A percentile compares a stretch with the other conserved stretches of the same genome.
These are phyloP conservation scores for Drosophila pachea DNA, from an alignment of 1,140 invertebrate genomes.

Conservation along the genomic window DNA sequence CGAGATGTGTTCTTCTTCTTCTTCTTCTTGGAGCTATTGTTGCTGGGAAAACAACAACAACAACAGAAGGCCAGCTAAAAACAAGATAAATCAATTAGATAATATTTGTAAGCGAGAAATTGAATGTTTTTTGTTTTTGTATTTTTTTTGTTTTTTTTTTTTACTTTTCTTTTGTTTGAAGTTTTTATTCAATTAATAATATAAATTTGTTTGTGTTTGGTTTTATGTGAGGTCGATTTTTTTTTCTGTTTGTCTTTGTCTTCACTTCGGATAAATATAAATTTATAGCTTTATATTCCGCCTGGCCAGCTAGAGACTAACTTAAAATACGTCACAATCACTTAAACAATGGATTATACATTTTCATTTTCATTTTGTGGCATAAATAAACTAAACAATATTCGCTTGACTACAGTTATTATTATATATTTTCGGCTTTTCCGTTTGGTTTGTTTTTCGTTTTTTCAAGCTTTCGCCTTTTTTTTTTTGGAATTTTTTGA, in stretches of 20 bases:
- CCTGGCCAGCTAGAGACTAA: conserved; percentile 8
- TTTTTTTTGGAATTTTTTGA: conserved; percentile 39
- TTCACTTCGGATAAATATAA: conserved; percentile 38
- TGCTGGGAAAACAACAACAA: too few species aligned
- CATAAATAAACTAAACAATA: conserved; percentile 33
- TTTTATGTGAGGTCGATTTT: conserved; percentile 16
- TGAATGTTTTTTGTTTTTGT: conserved; percentile 39
- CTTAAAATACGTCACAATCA: conserved; percentile 43
- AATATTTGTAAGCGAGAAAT: conserved; percentile 43
- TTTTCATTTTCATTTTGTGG: conserved; percentile 24
- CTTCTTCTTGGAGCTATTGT: too few species aligned
- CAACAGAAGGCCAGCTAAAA: conserved; percentile 40
- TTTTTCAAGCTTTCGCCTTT: conserved; percentile 18
- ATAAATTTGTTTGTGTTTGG: conserved; percentile 46
- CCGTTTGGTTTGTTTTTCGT: conserved; percentile 6
- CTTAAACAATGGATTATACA: conserved; percentile 58
- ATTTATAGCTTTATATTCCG: conserved; percentile 42
- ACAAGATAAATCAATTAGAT: conserved; percentile 16
- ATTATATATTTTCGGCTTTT: background rate
- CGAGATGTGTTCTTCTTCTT: conserved; percentile 1
- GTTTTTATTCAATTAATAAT: conserved; percentile 67
- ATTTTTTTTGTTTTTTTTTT: conserved; percentile 49
- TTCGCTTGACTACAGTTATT: conserved; percentile 30
- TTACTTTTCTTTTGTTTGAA: conserved; percentile 28
- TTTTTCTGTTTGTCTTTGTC: conserved; percentile 28